These are phyloP conservation scores for Anguilla pacifica DNA, from an alignment of 2,797 vertebrate species.

Conservation along the genomic window DNA sequence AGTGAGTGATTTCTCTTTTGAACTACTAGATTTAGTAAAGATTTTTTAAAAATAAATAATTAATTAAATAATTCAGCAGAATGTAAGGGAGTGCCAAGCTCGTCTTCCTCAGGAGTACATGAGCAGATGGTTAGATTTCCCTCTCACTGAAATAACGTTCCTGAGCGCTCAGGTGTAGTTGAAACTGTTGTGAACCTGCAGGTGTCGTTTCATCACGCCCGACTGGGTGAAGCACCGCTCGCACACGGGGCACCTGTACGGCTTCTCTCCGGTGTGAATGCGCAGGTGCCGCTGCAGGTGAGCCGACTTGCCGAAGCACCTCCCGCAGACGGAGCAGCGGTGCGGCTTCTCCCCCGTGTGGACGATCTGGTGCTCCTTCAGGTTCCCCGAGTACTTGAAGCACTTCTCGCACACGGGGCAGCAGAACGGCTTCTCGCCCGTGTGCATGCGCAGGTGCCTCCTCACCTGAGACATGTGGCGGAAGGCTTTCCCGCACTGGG, in stretches of 20 bases:
- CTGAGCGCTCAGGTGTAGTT: background rate
- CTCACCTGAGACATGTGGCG: conserved; percentile 1
- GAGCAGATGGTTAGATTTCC: background rate
- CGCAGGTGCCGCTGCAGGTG: conserved; percentile 21
- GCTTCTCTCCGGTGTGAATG: conserved; percentile 29
- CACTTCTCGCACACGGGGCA: conserved; percentile 6
- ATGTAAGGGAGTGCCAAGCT: background rate
- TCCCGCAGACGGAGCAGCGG: conserved; percentile 14
- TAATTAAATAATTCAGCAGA: background rate
- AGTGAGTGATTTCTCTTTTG: background rate
- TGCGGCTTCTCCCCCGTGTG: conserved; percentile 14
- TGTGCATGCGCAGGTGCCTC: conserved; percentile 17
- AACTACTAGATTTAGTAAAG: background rate
- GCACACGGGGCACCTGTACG: conserved; percentile 12
- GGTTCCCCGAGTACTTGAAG: background rate
- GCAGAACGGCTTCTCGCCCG: conserved; percentile 6
- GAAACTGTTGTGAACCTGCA: background rate
- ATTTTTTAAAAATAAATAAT: background rate
- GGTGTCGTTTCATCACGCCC: background rate
- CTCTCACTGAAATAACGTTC: background rate
- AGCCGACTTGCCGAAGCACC: conserved; percentile 4
- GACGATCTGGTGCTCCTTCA: conserved; percentile 21
- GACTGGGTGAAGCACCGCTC: conserved; percentile 25
- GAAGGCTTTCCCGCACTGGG: conserved; percentile 17
- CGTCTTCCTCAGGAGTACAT: background rate